Evolutionary conservation across 2,888 invertebrate genomes (phyloP), one percentile per base, ranked within the genome.

Genomic region (Sphaeridia pumilis): DNA sequence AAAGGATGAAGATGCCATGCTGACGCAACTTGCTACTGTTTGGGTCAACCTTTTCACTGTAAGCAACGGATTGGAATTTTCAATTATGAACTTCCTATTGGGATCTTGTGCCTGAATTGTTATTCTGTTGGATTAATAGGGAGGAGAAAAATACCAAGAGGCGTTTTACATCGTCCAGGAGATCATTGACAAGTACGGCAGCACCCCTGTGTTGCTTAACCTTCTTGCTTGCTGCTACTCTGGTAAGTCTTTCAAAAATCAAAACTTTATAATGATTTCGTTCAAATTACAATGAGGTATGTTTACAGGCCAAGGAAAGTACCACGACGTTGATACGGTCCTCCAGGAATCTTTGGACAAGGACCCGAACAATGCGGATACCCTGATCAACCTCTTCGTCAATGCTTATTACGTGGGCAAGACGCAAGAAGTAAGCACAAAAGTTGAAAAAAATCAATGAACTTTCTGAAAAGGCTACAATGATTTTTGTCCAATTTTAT

Each of bases 101-200:
- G n/a, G 14, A 31, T 31, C 31, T 31, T 31, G 7, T 31, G 31
- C 31, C 10, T n/a, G n/a, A n/a, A n/a, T n/a, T n/a, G n/a, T n/a
- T n/a, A n/a, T n/a, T n/a, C n/a, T n/a, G n/a, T n/a, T n/a, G n/a
- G n/a, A 20, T 41, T 68, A 70, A 17, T 68, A 87, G 86, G 92
- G 95, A 10, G 92, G 90, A 0, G 94, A 97, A 28, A 97, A 97
- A 67, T 78, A 93, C 47, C 93, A 95, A 72, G 98, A 98, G 70
- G 97, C 97, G 0, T 95, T 87, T 73, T 97, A 95, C 73, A 95
- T 95, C 65, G 87, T 87, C 66, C 88, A 97, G 78, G 97, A 98
- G 74, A 77, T 97, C 74, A 82, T 87, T 34, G 98, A 98, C 69
- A 92, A 92, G 71, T 83, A 86, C 70, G 83, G 84, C 58, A 79